Evolutionary conservation across 2,888 invertebrate species (phyloP).

Genomic region (Aspidiotus rigidus): DNA sequence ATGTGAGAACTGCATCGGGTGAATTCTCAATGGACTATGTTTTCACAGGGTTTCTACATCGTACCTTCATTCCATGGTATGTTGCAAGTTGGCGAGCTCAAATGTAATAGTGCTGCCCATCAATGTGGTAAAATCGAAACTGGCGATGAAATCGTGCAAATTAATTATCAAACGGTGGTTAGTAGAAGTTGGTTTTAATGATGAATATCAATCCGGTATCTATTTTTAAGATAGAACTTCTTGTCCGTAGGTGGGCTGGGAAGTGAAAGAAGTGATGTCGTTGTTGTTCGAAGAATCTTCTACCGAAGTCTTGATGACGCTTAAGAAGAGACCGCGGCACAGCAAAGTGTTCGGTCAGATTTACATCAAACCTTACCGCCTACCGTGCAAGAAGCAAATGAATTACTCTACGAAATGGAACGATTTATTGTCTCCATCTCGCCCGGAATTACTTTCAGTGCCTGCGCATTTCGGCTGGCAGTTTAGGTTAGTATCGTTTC

Average conservation of each 20-base stretch:
- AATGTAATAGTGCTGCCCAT: conserved; percentile 85
- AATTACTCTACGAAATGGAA: conserved; percentile 52
- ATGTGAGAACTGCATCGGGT: not conserved
- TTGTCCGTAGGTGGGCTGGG: conserved; percentile 63
- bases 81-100: conserved; percentile 76
- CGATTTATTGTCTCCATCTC: conserved; percentile 58
- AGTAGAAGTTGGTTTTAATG: conserved; percentile 25
- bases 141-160: conserved; percentile 93
- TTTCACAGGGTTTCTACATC: conserved; percentile 68
- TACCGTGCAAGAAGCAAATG: conserved; percentile 62
- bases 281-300: conserved; percentile 64
- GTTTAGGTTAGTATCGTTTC: not conserved
- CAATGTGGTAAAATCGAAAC: conserved; percentile 84
- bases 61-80: conserved; percentile 69
- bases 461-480: conserved; percentile 41
- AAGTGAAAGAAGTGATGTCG: conserved; percentile 63
- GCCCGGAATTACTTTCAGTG: conserved; percentile 53
- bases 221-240: not conserved
- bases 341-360: conserved; percentile 68
- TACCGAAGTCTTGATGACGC: conserved; percentile 68
- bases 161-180: conserved; percentile 53
- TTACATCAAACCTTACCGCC: conserved; percentile 60
- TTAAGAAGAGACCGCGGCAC: conserved; percentile 74
- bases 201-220: not conserved
- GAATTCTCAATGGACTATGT: not conserved